phyloP scores from a whole-genome alignment of 1,140 invertebrate genomes.

The Acromyrmex echinatior region DNA sequence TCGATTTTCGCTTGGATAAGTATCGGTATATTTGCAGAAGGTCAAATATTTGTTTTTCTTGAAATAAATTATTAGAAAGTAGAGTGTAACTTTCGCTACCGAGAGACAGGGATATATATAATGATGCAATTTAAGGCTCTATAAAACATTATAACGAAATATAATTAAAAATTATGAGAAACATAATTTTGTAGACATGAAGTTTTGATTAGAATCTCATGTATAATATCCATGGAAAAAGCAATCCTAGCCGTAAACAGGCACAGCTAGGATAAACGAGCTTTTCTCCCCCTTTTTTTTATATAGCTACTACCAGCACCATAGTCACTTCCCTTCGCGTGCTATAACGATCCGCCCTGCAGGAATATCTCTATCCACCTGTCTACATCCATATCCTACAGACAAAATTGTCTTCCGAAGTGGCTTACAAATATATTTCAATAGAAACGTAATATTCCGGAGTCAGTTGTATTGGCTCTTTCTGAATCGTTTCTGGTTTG shows the following conservation, averaged over 20 bases:
- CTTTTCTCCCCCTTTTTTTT: slow-evolving; percentile 47
- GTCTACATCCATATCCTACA: slow-evolving; percentile 63
- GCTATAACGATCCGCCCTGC: slow-evolving; percentile 67
- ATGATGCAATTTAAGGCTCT: not conserved
- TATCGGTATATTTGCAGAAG: slow-evolving; percentile 35
- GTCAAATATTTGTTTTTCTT: slow-evolving; percentile 26
- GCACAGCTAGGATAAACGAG: slow-evolving; percentile 51
- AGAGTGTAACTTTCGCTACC: slow-evolving; percentile 14
- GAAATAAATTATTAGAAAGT: slow-evolving; percentile 48
- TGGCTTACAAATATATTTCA: slow-evolving; percentile 79
- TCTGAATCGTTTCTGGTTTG: slow-evolving; percentile 66
- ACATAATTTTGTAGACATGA: slow-evolving; percentile 21
- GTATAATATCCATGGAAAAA: slow-evolving; percentile 31
- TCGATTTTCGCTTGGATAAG: slow-evolving; percentile 25
- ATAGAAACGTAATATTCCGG: slow-evolving; percentile 74
- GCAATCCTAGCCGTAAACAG: slow-evolving; percentile 50
- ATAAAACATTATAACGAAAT: not conserved
- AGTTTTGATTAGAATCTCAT: slow-evolving; percentile 41
- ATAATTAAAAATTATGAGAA: not conserved
- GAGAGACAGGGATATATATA: not conserved
- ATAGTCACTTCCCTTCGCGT: slow-evolving; percentile 56
- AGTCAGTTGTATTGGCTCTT: slow-evolving; percentile 66
- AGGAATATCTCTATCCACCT: slow-evolving; percentile 73
- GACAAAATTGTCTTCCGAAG: slow-evolving; percentile 78
- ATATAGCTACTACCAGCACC: slow-evolving; percentile 57